Evolutionary conservation across 1,140 invertebrate genomes (phyloP).

Genomic region (Pogonomyrmex barbatus): DNA sequence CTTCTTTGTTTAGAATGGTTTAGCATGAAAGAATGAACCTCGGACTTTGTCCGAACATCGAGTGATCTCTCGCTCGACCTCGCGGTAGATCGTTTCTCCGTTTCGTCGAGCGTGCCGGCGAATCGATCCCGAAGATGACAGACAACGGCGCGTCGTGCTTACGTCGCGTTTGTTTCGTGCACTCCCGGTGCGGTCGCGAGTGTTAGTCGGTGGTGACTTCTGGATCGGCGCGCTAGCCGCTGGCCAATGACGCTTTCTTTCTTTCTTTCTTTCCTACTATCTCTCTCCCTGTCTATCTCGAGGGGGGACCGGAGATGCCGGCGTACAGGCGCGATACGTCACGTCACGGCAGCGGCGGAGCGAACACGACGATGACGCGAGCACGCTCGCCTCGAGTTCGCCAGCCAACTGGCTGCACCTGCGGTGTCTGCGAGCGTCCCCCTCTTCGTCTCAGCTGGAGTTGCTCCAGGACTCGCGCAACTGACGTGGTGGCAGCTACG

Average conservation of each 20-base stretch:
- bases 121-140: background rate
- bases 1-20: background rate
- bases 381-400: slow-evolving; percentile 82
- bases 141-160: slow-evolving; percentile 16
- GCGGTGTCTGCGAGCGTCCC: slow-evolving; percentile 71
- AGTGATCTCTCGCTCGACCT: background rate
- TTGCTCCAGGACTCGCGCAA: slow-evolving; percentile 43
- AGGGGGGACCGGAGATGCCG: slow-evolving; percentile 39
- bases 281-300: background rate
- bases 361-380: slow-evolving; percentile 71
- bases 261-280: slow-evolving; percentile 43
- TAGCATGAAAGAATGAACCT: background rate
- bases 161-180: slow-evolving; percentile 24
- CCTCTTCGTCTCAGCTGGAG: slow-evolving; percentile 11
- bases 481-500: slow-evolving; percentile 69
- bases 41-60: background rate
- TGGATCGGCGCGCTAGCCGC: slow-evolving; percentile 13
- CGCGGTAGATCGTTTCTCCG: background rate
- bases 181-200: slow-evolving; percentile 10
- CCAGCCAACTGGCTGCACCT: slow-evolving; percentile 82
- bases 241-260: slow-evolving; percentile 56
- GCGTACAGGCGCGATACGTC: slow-evolving; percentile 61
- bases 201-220: slow-evolving; percentile 9
- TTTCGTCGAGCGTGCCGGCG: slow-evolving; percentile 11
- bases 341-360: slow-evolving; percentile 30